Conservation (phyloP, 1,140 invertebrate species). For the Leptinotarsa defecta region DNA sequence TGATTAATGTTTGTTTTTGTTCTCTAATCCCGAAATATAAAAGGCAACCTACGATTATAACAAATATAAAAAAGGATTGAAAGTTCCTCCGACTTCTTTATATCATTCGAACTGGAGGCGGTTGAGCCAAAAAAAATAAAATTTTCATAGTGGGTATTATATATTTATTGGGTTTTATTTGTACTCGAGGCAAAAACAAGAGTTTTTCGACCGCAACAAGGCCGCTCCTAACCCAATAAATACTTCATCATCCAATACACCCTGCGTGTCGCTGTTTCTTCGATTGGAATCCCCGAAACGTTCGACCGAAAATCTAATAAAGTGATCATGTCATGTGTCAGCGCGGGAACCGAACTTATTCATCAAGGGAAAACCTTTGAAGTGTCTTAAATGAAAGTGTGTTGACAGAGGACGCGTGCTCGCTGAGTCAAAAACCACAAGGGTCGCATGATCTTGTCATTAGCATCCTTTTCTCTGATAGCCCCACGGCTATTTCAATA, state of each 20-base stretch:
- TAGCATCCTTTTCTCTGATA: neutral
- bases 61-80: too few relatives aligned
- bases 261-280: neutral
- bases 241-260: neutral
- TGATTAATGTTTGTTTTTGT: too few relatives aligned
- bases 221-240: neutral
- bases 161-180: neutral
- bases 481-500: too few relatives aligned
- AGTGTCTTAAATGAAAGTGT: slow-evolving; percentile 14
- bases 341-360: slow-evolving; percentile 16
- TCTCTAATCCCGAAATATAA: too few relatives aligned
- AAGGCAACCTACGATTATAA: too few relatives aligned
- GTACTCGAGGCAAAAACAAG: neutral
- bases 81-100: too few relatives aligned
- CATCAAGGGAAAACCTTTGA: slow-evolving; percentile 22
- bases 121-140: too few relatives aligned
- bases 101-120: too few relatives aligned
- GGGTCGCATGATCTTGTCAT: neutral
- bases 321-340: slow-evolving; percentile 27
- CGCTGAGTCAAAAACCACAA: slow-evolving; percentile 24
- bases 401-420: slow-evolving; percentile 23
- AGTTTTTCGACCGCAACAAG: neutral
- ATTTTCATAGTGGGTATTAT: too few relatives aligned
- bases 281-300: neutral
- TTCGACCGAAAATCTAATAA: slow-evolving; percentile 23